These are phyloP conservation scores for Callorhinus ursinus DNA, from an alignment of 2,113 vertebrate species.

Conservation along the genomic window DNA sequence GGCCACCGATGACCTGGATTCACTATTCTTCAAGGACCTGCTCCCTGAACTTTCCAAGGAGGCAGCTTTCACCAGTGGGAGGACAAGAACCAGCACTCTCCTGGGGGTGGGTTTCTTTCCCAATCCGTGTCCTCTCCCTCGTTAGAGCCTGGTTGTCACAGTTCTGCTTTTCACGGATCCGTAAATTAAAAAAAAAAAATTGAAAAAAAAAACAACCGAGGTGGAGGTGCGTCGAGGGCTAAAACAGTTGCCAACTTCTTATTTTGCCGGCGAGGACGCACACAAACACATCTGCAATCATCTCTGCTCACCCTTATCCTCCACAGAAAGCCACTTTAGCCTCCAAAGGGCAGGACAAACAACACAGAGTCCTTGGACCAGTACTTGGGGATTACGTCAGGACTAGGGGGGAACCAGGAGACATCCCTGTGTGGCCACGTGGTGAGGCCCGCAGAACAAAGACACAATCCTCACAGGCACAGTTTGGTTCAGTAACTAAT, in stretches of 20 bases:
- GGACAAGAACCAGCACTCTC: background rate
- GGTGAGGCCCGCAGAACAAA: background rate
- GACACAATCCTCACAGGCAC: background rate
- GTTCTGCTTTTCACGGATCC: background rate
- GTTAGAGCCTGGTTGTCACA: background rate
- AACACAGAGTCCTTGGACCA: fast-evolving
- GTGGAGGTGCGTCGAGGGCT: background rate
- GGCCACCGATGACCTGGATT: background rate
- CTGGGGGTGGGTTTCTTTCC: background rate
- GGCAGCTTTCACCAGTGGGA: background rate
- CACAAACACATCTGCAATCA: background rate
- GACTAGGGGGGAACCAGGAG: background rate
- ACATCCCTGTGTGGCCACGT: fast-evolving
- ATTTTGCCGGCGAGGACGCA: background rate
- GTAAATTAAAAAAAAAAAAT: background rate
- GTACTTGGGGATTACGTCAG: background rate
- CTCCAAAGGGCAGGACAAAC: background rate
- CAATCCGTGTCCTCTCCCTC: background rate
- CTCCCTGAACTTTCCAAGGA: background rate
- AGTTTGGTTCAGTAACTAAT: background rate
- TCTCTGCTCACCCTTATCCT: fast-evolving
- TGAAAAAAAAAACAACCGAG: background rate
- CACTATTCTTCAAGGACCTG: background rate
- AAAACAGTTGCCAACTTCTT: background rate
- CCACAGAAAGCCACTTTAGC: background rate